Percentiles rank a stretch among this genome's conserved stretches.
Evolutionary conservation across 2,113 vertebrate genomes (phyloP).

Genomic region (Nothocercus julius): DNA sequence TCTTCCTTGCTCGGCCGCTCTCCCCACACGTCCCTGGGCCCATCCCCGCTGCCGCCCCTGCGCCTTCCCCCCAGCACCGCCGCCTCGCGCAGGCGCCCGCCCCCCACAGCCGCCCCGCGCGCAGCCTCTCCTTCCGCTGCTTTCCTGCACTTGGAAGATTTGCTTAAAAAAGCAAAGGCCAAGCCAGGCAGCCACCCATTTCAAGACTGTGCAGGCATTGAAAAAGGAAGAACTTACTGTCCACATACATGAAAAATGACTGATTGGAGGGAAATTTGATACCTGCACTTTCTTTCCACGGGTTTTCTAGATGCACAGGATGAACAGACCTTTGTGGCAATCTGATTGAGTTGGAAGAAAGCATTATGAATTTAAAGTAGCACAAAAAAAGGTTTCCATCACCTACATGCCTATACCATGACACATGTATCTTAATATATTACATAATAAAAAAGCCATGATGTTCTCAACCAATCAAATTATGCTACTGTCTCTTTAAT

Average conservation of each 20-base stretch:
- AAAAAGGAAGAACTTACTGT: constrained; percentile 22
- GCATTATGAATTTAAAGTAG: constrained; percentile 32
- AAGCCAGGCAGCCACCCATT: not conserved
- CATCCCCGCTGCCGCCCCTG: not conserved
- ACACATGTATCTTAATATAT: constrained; percentile 72
- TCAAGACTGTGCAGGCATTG: not conserved
- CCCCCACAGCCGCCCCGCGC: not conserved
- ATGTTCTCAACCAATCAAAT: constrained; percentile 88
- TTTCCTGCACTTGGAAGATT: not conserved
- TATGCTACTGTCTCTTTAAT: constrained; percentile 88
- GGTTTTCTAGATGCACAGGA: constrained; percentile 44
- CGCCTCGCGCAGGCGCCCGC: not conserved
- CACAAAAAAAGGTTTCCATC: constrained; percentile 30
- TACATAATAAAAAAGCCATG: constrained; percentile 83
- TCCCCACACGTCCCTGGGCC: too few relatives aligned
- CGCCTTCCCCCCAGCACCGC: not conserved
- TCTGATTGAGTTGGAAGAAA: constrained; percentile 40
- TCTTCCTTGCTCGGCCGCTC: too few relatives aligned
- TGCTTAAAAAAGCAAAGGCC: not conserved
- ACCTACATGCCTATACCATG: constrained; percentile 18
- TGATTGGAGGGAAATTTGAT: constrained; percentile 1
- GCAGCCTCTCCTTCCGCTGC: not conserved
- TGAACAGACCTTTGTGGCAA: constrained; percentile 44
- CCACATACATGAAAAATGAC: constrained; percentile 27
- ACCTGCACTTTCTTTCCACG: not conserved